Percentiles rank a stretch among this genome's conserved stretches.
These are phyloP conservation scores for Clunio marinus DNA, from an alignment of 2,888 invertebrate genomes.

Conservation along the genomic window DNA sequence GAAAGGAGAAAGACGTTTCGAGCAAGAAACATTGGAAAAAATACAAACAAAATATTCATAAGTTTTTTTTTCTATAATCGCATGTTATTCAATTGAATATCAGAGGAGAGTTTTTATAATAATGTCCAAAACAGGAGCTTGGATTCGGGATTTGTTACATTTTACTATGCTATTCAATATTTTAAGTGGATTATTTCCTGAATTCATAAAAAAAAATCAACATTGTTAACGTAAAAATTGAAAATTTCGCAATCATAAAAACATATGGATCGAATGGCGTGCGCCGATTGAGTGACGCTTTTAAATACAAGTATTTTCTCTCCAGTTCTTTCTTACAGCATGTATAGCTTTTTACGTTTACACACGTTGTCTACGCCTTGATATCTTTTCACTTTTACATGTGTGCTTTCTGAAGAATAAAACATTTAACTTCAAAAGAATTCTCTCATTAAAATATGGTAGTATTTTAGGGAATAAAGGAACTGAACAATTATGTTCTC, in stretches of 20 bases:
- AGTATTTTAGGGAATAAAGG: too few species aligned
- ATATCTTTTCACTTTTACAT: not conserved
- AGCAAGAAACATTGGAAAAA: conserved; percentile 1
- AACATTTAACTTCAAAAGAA: not conserved
- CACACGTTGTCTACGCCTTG: conserved; percentile 15
- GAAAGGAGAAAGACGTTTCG: conserved; percentile 2
- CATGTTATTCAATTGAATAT: conserved; percentile 4
- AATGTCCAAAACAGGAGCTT: not conserved
- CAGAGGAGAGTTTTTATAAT: too few species aligned
- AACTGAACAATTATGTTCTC: too few species aligned
- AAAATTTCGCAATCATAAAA: conserved; percentile 32
- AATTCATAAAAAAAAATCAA: not conserved
- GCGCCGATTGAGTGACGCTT: conserved; percentile 29
- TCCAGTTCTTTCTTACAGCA: not conserved
- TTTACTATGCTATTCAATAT: conserved; percentile 26
- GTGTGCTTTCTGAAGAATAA: not conserved
- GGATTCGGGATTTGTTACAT: not conserved
- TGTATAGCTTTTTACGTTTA: not conserved
- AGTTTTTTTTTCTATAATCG: conserved; percentile 27
- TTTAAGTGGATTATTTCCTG: conserved; percentile 1
- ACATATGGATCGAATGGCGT: conserved; percentile 31
- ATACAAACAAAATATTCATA: conserved; percentile 38
- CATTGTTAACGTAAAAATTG: conserved; percentile 9
- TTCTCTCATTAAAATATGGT: too few species aligned
- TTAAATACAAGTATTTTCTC: conserved; percentile 27